Conservation (phyloP, 2,797 vertebrate genomes). For the Buphagus erythrorhynchus region DNA sequence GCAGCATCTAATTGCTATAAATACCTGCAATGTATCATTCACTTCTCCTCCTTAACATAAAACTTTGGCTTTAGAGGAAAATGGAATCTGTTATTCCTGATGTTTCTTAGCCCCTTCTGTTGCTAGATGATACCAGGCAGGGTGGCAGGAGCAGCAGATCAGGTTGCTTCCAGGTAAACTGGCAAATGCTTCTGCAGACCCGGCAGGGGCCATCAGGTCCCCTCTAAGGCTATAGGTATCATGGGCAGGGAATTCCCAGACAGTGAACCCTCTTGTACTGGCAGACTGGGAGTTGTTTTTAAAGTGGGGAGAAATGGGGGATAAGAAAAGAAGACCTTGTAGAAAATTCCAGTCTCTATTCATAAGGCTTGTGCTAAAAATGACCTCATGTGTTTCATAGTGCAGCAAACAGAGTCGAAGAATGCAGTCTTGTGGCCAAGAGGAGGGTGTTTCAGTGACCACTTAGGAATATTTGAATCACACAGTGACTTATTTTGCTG, state of each 20-base stretch:
- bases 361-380: slow-evolving; percentile 47
- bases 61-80: slow-evolving; percentile 14
- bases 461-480: slow-evolving; percentile 50
- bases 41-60: slow-evolving; percentile 20
- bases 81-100: background rate
- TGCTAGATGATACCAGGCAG: background rate
- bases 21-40: slow-evolving; percentile 6
- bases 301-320: background rate
- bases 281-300: background rate
- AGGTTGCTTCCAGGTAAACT: slow-evolving; percentile 26
- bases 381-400: slow-evolving; percentile 43
- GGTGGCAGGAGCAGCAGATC: slow-evolving; percentile 28
- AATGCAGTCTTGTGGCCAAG: slow-evolving; percentile 12
- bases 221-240: slow-evolving; percentile 11
- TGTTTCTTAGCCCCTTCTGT: background rate
- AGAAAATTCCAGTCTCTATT: slow-evolving; percentile 53
- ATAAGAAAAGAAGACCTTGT: slow-evolving; percentile 64
- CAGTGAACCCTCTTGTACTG: slow-evolving; percentile 36
- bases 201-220: background rate
- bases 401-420: slow-evolving; percentile 26
- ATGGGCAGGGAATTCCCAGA: slow-evolving; percentile 12
- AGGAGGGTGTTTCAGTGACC: slow-evolving; percentile 7
- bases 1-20: slow-evolving; percentile 26
- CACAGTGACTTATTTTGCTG: background rate
- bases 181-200: background rate